Evolutionary conservation across 2,888 invertebrate genomes (phyloP), one percentile per base, ranked within the genome.

Genomic region (Rambutsinella grinnellia): DNA sequence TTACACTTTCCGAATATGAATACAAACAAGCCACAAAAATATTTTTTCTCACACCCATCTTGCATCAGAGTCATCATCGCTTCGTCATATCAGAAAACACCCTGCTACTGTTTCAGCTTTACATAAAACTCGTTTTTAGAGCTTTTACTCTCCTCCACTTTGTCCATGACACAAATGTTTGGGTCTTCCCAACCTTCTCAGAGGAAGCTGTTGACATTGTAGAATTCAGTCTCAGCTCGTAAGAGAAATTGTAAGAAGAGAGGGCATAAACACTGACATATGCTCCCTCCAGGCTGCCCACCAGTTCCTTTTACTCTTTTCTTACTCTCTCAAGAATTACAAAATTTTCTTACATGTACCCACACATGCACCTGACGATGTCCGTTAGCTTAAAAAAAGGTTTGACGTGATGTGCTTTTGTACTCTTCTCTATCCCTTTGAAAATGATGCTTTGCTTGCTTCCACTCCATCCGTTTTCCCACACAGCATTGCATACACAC

Each of bases 91-190:
- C n/a, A n/a, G n/a, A n/a, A n/a, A n/a, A n/a, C n/a, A n/a, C n/a
- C n/a, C n/a, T n/a, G n/a, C n/a, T n/a, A n/a, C n/a, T n/a, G n/a
- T n/a, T n/a, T n/a, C n/a, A n/a, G n/a, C n/a, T n/a, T n/a, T n/a
- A n/a, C n/a, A n/a, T n/a, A n/a, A n/a, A n/a, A n/a, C n/a, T n/a
- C n/a, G n/a, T n/a, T n/a, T n/a, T n/a, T n/a, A n/a, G n/a, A n/a
- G n/a, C 60, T 24, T 24, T 28, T 28, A 53, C 23, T n/a, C 51
- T 53, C 13, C 63, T 53, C n/a, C n/a, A 21, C 8, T 27, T 27
- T 61, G 69, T 69, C 69, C 69, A 69, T 69, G 69, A 69, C 69
- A 69, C 69, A 69, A 69, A 69, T 69, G 69, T 54, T 68, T 60
- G 60, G 53, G 54, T 21, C 19, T 58, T 68, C 53, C 58, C 60